These are phyloP conservation scores for Bugula neritina DNA, from an alignment of 2,888 invertebrate genomes.

Conservation along the genomic window DNA sequence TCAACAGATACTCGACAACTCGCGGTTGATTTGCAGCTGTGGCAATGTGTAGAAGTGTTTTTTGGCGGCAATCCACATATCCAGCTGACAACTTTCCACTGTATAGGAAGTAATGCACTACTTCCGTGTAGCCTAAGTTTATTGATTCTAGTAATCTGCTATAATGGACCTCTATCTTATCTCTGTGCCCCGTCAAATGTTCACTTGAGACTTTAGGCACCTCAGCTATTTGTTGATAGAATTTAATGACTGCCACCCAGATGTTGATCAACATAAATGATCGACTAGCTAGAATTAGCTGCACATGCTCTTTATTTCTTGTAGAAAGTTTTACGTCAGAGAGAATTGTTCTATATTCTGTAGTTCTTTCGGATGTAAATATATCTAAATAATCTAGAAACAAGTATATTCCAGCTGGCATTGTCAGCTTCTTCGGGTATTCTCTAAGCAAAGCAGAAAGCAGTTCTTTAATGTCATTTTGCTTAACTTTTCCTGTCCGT, in stretches of 20 bases:
- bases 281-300: slow-evolving; percentile 47
- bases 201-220: background rate
- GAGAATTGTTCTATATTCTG: slow-evolving; percentile 42
- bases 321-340: slow-evolving; percentile 50
- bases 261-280: slow-evolving; percentile 48
- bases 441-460: slow-evolving; percentile 46
- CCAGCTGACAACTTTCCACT: slow-evolving; percentile 38
- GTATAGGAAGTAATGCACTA: slow-evolving; percentile 45
- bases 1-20: slow-evolving; percentile 42
- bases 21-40: slow-evolving; percentile 46
- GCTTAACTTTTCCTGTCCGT: slow-evolving; percentile 38
- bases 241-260: slow-evolving; percentile 48
- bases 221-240: slow-evolving; percentile 36
- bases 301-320: slow-evolving; percentile 45
- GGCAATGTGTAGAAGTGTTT: slow-evolving; percentile 44
- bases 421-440: slow-evolving; percentile 41
- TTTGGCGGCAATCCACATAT: slow-evolving; percentile 39
- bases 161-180: slow-evolving; percentile 1
- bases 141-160: slow-evolving; percentile 14
- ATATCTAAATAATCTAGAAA: slow-evolving; percentile 49
- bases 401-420: slow-evolving; percentile 37
- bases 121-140: slow-evolving; percentile 42
- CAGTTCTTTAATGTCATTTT: slow-evolving; percentile 40
- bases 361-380: slow-evolving; percentile 42
- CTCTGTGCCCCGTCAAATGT: background rate